Evolutionary conservation across 2,113 vertebrate genomes (phyloP).

Genomic region (Esox niger): DNA sequence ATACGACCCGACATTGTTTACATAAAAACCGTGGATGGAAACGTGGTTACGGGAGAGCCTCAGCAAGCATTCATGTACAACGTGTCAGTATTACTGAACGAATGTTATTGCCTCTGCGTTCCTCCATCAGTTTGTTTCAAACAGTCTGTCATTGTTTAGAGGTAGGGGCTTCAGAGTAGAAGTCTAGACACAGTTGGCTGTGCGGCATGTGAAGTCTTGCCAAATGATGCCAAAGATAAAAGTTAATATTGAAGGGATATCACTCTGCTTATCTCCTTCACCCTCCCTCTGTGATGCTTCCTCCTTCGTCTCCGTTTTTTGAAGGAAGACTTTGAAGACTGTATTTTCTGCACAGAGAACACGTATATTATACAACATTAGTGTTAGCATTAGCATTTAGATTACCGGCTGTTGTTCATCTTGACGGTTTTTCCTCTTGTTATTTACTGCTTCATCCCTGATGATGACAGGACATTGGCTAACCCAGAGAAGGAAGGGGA

Average conservation of each 20-base stretch:
- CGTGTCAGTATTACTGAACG: too few species aligned
- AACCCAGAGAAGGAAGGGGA: not conserved
- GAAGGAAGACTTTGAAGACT: too few species aligned
- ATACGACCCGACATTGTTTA: too few species aligned
- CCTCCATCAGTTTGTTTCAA: conserved; percentile 66
- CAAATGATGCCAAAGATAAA: conserved; percentile 67
- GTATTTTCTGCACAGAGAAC: too few species aligned
- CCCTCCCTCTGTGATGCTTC: conserved; percentile 43
- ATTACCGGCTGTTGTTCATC: too few species aligned
- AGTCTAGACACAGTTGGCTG: conserved; percentile 66
- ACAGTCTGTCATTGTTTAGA: conserved; percentile 31
- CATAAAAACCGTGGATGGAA: too few species aligned
- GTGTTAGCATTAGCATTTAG: too few species aligned
- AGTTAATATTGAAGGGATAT: conserved; percentile 55
- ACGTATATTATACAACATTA: too few species aligned
- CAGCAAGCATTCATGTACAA: too few species aligned
- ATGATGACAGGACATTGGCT: not conserved
- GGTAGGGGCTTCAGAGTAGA: conserved; percentile 45
- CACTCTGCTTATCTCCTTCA: conserved; percentile 31
- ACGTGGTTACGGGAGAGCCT: too few species aligned
- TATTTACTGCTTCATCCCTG: not conserved
- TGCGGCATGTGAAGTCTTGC: conserved; percentile 58
- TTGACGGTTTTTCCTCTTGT: conserved; percentile 18
- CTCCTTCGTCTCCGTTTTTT: conserved; percentile 36
- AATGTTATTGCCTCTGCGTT: conserved; percentile 58